phyloP scores from a whole-genome alignment of 2,888 invertebrate species.

The Harmothoe impar region DNA sequence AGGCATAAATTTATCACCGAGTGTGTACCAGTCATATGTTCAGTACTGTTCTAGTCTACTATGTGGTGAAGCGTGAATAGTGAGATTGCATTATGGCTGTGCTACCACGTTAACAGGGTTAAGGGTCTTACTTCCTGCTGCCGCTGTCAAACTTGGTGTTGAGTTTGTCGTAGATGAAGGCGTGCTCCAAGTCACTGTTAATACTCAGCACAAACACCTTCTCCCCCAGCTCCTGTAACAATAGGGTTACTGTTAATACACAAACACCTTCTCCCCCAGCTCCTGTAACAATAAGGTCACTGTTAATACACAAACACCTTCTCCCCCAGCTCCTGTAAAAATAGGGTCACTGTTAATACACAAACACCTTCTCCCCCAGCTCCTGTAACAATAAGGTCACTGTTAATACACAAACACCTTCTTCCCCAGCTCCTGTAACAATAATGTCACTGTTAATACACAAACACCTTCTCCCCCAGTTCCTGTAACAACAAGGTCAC shows the following conservation, averaged over 20 bases:
- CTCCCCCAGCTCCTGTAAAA: constrained; percentile 40
- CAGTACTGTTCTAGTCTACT: too few species aligned
- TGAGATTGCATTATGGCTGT: too few species aligned
- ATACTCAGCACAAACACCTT: constrained; percentile 83
- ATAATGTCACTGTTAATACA: constrained; percentile 88
- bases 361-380: constrained; percentile 64
- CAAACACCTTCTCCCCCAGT: constrained; percentile 63
- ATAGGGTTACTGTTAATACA: constrained; percentile 88
- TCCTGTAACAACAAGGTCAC: constrained; percentile 84
- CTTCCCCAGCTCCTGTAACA: constrained; percentile 19
- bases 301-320: constrained; percentile 86
- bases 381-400: constrained; percentile 84
- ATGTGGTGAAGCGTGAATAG: too few species aligned
- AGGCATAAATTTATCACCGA: too few species aligned
- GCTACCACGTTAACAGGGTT: too few species aligned
- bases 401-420: constrained; percentile 86
- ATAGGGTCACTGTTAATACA: constrained; percentile 88
- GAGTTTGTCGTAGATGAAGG: constrained; percentile 91
- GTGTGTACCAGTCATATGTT: too few species aligned
- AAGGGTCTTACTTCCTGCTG: constrained; percentile 87
- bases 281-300: constrained; percentile 84
- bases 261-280: constrained; percentile 64
- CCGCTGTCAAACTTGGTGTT: constrained; percentile 89
- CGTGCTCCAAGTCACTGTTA: constrained; percentile 92
- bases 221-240: constrained; percentile 42